Conservation (phyloP, 2,888 invertebrate genomes). For the Alentia gelatinosa region DNA sequence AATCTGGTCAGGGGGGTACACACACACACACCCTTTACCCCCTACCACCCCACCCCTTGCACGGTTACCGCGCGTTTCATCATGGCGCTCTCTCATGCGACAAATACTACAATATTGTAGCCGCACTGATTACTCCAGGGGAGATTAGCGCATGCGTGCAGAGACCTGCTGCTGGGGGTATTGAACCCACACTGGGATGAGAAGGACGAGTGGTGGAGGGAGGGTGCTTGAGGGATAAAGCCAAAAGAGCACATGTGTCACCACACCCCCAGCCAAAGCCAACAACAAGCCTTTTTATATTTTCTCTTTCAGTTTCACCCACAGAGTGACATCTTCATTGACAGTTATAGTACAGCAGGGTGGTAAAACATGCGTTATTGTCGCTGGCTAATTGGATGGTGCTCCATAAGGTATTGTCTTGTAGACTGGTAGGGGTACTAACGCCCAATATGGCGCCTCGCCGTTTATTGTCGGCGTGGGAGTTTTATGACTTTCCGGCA, state of each 20-base stretch:
- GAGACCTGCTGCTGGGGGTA: background rate
- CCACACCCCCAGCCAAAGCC: background rate
- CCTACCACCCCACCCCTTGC: background rate
- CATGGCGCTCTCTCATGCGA: background rate
- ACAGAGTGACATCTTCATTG: background rate
- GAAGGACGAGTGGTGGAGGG: background rate
- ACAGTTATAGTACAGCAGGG: background rate
- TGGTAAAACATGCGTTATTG: background rate
- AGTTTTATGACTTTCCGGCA: background rate
- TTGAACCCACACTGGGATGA: too few species aligned
- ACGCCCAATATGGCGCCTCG: background rate
- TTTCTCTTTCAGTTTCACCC: background rate
- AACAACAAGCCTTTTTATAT: background rate
- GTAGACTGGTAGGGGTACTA: background rate
- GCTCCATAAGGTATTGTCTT: background rate
- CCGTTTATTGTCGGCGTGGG: background rate
- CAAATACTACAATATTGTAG: conserved; percentile 28
- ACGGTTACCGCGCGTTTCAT: conserved; percentile 45
- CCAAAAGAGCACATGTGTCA: conserved; percentile 19
- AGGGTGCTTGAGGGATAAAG: background rate
- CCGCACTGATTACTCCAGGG: conserved; percentile 19
- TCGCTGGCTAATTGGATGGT: background rate
- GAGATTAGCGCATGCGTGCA: conserved; percentile 14
- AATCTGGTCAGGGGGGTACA: conserved; percentile 25
- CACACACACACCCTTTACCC: background rate